These are phyloP conservation scores for Leguminivora glycinivorella DNA, from an alignment of 1,140 invertebrate species.

Conservation along the genomic window DNA sequence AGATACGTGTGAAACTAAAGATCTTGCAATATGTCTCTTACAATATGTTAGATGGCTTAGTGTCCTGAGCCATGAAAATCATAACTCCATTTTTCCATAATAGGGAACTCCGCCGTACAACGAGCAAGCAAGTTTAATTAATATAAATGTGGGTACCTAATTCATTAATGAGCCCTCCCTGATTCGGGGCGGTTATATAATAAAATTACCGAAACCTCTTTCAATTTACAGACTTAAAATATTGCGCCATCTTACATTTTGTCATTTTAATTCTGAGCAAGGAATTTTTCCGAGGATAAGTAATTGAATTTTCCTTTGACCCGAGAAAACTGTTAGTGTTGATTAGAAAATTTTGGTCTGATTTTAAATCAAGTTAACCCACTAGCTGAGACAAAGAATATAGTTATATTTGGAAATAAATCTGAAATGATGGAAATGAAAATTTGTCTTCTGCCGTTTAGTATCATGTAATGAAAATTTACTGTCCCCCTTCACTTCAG, in stretches of 20 bases:
- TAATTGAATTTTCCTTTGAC: background rate
- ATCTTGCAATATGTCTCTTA: background rate
- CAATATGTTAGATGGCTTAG: too few species aligned
- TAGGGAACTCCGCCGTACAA: background rate
- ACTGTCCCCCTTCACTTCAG: too few species aligned
- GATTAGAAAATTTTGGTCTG: background rate
- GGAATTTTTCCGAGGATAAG: background rate
- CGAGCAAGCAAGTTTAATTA: slow-evolving; percentile 1
- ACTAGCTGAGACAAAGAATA: too few species aligned
- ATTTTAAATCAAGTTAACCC: too few species aligned
- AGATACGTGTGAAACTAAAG: background rate
- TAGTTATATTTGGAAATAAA: too few species aligned
- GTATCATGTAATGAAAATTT: background rate
- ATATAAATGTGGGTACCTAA: slow-evolving; percentile 17
- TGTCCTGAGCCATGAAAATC: background rate
- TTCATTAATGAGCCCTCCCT: slow-evolving; percentile 26
- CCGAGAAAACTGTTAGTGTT: background rate
- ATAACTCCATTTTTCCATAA: background rate
- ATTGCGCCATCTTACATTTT: background rate
- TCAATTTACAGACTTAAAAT: background rate
- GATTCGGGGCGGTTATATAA: background rate
- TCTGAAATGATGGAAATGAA: too few species aligned
- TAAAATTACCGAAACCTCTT: background rate
- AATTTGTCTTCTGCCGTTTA: too few species aligned
- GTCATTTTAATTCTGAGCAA: background rate